Base-by-base conservation (phyloP, 2,888 invertebrate species). In the Apodemia duryi region DNA sequence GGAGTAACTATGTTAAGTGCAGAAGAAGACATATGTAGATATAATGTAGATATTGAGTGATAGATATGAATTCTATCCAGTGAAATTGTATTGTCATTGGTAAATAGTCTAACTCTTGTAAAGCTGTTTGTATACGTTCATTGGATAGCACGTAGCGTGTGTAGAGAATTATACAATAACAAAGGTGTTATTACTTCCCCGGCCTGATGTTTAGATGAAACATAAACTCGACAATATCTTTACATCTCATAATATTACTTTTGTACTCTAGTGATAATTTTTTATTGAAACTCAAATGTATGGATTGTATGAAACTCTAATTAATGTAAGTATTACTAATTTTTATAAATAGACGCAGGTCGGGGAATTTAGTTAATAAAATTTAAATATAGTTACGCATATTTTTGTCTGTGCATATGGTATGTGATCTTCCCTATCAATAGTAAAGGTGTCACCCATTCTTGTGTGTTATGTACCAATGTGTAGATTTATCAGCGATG, bases 81-180 rank as follows among this genome's bases (percentile, higher is more conserved):
- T 51, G 38, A 57, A 46, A 46, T 66, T 69, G 69, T 70, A 69
- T 69, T 66, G 66, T 69, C 69, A 71, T 65, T 70, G 67, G 69
- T 67, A 66, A 67, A 65, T 71, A 70, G 70, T 68, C 66, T 71
- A 68, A 64, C 66, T 65, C 70, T 67, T 66, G 66, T 65, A 67
- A 70, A 63, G 70, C 70, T 71, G 66, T 63, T 61, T 66, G 71
- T 71, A 71, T 70, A 71, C 69, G 71, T 71, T 69, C 71, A 68
- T 71, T 70, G 68, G 69, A 69, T 69, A 67, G 71, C 68, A 63
- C 63, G 71, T 66, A 68, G 69, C 66, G 71, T 70, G 67, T 67
- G 70, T 69, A 68, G 70, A 63, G 60, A 65, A 66, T 63, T 67
- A 66, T 68, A 65, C 68, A 69, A 67, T 69, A 64, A 62, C 66